phyloP scores from a whole-genome alignment of 2,888 invertebrate genomes.

The Lasius fuliginosus region DNA sequence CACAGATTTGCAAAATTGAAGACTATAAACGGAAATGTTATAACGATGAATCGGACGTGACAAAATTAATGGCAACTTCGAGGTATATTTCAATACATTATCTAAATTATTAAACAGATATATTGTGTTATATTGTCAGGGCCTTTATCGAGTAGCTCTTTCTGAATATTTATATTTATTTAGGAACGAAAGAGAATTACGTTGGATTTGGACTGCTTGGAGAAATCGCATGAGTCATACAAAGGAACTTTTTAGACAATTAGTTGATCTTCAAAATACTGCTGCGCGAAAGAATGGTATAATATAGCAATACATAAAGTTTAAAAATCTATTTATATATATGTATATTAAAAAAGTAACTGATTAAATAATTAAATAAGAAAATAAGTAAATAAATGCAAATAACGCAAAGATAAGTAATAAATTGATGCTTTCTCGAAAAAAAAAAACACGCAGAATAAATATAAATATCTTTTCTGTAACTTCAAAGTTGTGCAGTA shows the following conservation, averaged over 20 bases:
- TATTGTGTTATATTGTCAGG: not conserved
- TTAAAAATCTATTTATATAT: not conserved
- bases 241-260: conserved; percentile 87
- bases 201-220: conserved; percentile 91
- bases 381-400: too few relatives aligned
- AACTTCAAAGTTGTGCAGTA: too few relatives aligned
- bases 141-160: not conserved
- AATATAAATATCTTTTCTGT: too few relatives aligned
- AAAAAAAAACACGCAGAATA: too few relatives aligned
- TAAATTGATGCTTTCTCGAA: too few relatives aligned
- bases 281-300: conserved; percentile 90
- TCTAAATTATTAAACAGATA: not conserved
- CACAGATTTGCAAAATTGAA: conserved; percentile 85
- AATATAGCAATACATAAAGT: not conserved
- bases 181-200: conserved; percentile 87
- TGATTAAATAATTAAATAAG: too few relatives aligned
- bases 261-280: conserved; percentile 89
- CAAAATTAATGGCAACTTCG: conserved; percentile 87
- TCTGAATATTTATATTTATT: not conserved
- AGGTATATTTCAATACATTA: conserved; percentile 59
- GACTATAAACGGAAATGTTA: conserved; percentile 86
- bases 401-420: too few relatives aligned
- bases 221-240: conserved; percentile 89
- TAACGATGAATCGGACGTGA: conserved; percentile 89
- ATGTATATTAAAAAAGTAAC: too few relatives aligned